A percentile compares a stretch with the other conserved stretches of the same genome.
These are phyloP conservation scores for Psittacula echo DNA, from an alignment of 2,797 vertebrate species.

Conservation along the genomic window DNA sequence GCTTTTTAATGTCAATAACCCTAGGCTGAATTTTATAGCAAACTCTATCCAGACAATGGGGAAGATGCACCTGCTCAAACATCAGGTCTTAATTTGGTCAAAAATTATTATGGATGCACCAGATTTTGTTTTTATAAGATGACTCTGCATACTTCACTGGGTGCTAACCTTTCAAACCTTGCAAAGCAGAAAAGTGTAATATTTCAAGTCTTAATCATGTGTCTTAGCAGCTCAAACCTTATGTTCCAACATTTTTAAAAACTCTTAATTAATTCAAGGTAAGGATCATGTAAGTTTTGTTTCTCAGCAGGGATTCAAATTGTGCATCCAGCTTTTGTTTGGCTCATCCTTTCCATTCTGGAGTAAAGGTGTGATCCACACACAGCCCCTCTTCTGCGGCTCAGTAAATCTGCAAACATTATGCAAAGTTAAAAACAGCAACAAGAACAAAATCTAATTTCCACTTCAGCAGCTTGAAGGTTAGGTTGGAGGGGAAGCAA, in stretches of 20 bases:
- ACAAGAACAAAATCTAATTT: constrained; percentile 67
- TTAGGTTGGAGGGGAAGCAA: constrained; percentile 69
- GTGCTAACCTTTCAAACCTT: constrained; percentile 55
- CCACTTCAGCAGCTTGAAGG: constrained; percentile 70
- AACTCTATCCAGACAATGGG: neutral
- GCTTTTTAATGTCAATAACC: constrained; percentile 52
- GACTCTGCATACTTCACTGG: neutral
- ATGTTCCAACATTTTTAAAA: constrained; percentile 61
- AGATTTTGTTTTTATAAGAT: constrained; percentile 13
- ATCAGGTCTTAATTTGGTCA: neutral
- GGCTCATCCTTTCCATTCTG: constrained; percentile 6
- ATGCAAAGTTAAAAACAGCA: constrained; percentile 45
- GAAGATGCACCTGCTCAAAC: constrained; percentile 18
- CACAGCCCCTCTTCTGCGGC: constrained; percentile 53
- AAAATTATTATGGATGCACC: neutral
- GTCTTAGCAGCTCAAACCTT: constrained; percentile 52
- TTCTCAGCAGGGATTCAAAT: constrained; percentile 66
- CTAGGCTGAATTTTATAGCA: constrained; percentile 32
- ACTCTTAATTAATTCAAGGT: constrained; percentile 68
- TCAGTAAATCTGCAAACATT: constrained; percentile 64
- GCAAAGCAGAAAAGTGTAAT: constrained; percentile 49
- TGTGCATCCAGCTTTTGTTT: constrained; percentile 46
- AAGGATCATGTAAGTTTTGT: constrained; percentile 46
- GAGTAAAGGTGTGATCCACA: constrained; percentile 56
- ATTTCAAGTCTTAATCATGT: constrained; percentile 44